Evolutionary conservation across 2,888 invertebrate genomes (phyloP), one percentile per base, ranked within the genome.

Genomic region (Odiellus spinosus): DNA sequence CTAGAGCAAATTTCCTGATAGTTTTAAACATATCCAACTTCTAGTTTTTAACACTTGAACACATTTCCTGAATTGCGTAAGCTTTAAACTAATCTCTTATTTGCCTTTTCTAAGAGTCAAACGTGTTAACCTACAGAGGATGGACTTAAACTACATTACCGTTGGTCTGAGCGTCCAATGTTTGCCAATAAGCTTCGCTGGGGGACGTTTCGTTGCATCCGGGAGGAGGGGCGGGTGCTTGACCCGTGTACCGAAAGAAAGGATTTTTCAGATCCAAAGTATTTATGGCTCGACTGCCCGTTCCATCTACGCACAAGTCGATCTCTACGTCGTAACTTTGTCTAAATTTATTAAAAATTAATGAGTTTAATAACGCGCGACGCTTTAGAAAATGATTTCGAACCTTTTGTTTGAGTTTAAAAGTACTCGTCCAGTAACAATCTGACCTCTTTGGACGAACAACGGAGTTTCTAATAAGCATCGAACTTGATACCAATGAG

Each of bases 241-340:
- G 85, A 17, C 90, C 91, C 2, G 90, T 88, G 63, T 91, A 93
- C 63, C 71, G 63, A 59, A 71, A 72, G 58, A 65, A 70, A 6
- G 72, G 72, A 59, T 71, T 72, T 60, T 71, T 72, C 51, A 98
- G 73, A 67, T 98, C 96, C 61, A 98, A 73, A 14, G 86, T 87
- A 66, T 96, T 96, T 53, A 78, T 79, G 35, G 88, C 85, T 51
- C 80, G 77, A 15, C 69, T 67, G 49, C 77, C 78, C 11, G 87
- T 86, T 35, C 91, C 91, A 64, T 91, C 90, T 51, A 93, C 75
- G 57, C 78, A 78, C 56, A 96, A 70, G 59, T 91, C 90, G 65
- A 98, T 93, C 14, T 93, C 90, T 3, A 98, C 95, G 71, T 98
- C 96, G 63, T 98, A 98, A 61, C 95, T 95, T 72, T 98, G 98